phyloP scores from a whole-genome alignment of 2,797 vertebrate species.

The Cryptoprocta ferox region DNA sequence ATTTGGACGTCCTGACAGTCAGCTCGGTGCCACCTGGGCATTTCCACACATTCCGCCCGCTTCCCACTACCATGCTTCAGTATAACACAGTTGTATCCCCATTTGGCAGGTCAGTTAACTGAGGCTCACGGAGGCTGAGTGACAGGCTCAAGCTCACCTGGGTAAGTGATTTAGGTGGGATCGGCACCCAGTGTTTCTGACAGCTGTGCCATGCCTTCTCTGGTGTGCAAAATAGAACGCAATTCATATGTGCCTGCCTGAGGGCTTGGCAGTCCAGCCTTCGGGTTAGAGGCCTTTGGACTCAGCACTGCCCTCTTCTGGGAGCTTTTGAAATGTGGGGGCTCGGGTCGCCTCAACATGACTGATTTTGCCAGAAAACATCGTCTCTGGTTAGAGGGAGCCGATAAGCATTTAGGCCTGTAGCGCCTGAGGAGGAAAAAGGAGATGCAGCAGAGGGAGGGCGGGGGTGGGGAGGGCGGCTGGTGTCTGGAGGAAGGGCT shows the following conservation, averaged over 20 bases:
- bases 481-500: neutral
- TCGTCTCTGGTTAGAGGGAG: neutral
- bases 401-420: neutral
- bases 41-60: neutral
- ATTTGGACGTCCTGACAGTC: neutral
- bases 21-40: neutral
- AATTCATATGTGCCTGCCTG: accelerated
- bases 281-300: neutral
- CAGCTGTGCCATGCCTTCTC: neutral
- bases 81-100: neutral
- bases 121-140: slow-evolving; percentile 4
- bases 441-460: neutral
- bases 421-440: neutral
- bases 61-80: neutral
- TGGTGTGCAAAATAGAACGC: neutral
- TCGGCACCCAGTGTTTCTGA: neutral
- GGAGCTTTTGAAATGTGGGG: neutral
- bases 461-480: accelerated
- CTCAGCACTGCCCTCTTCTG: neutral
- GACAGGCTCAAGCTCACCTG: neutral
- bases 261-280: neutral
- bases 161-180: neutral
- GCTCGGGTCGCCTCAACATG: neutral
- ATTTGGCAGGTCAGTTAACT: neutral
- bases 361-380: slow-evolving; percentile 8